phyloP scores from a whole-genome alignment of 1,140 invertebrate species.

The Zaprionus taronus region DNA sequence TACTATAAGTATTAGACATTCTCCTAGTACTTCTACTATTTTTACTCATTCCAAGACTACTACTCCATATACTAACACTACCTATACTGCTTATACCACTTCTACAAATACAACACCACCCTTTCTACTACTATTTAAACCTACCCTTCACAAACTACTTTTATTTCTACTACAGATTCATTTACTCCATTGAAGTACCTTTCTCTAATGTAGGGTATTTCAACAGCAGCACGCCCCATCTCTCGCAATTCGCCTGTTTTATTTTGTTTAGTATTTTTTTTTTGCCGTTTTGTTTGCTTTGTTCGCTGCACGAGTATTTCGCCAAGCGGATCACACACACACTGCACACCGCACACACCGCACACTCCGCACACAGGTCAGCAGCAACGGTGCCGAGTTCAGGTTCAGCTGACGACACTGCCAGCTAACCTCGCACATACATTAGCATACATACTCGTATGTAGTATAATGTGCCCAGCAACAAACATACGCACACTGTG shows the following conservation, averaged over 20 bases:
- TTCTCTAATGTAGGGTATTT: conserved; percentile 9
- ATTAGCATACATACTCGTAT: background rate
- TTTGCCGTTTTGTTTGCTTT: conserved; percentile 77
- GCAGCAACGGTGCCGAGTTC: conserved; percentile 63
- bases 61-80: background rate
- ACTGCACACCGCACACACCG: background rate
- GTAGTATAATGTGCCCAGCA: background rate
- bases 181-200: background rate
- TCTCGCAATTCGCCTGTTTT: conserved; percentile 18
- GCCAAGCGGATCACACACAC: conserved; percentile 62
- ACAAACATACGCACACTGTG: background rate
- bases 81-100: no score
- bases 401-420: conserved; percentile 66
- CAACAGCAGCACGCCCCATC: background rate
- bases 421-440: conserved; percentile 52
- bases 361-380: conserved; percentile 48
- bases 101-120: background rate
- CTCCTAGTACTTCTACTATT: background rate
- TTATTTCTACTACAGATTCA: background rate
- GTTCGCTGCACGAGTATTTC: conserved; percentile 63
- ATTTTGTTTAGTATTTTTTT: conserved; percentile 22
- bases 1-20: background rate
- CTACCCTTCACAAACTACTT: background rate
- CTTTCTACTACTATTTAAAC: background rate
- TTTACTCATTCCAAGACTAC: background rate